Evolutionary conservation across 1,140 invertebrate genomes (phyloP), one percentile per base, ranked within the genome.

Genomic region (Panulirus ornatus): DNA sequence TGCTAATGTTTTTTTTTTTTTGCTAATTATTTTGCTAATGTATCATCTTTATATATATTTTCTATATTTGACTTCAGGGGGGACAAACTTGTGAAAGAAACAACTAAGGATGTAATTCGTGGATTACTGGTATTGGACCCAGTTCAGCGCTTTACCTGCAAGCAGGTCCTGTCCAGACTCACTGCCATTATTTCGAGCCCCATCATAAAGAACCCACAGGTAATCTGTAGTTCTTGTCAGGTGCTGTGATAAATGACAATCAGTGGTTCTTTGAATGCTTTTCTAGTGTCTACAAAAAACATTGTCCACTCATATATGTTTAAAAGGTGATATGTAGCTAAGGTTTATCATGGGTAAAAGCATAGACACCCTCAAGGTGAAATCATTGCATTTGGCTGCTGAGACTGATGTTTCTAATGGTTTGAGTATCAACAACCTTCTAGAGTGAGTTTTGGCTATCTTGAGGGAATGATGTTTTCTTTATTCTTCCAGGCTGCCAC

Each of bases 41-140:
- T n/a, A n/a, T n/a, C n/a, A n/a, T n/a, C n/a, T n/a, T n/a, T n/a
- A n/a, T n/a, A n/a, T n/a, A n/a, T 22, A 75, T 14, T 66, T 71
- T 79, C 9, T 73, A 22, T 87, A 3, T 81, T 44, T 87, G 51
- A 19, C 47, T n/a, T 36, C 47, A 84, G 81, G 42, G 76, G 81
- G 5, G 76, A 96, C 93, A 95, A 94, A 2, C 94, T 94, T 86
- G 95, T 96, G 5, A 95, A 94, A 19, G 95, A 95, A 40, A 94
- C 94, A 85, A 95, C 95, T 3, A 94, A 94, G 89, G 92, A 93
- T 47, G 93, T 96, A 30, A 96, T 96, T 70, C 93, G 93, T 92
- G 94, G 95, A 51, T 93, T 96, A 27, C 93, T 96, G 58, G 94
- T 95, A 84, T 93, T 96, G 87, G 95, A 96, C 93, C 95, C 96